Conservation (phyloP, 2,797 vertebrate species). For the Pipistrellus pygmaeus region DNA sequence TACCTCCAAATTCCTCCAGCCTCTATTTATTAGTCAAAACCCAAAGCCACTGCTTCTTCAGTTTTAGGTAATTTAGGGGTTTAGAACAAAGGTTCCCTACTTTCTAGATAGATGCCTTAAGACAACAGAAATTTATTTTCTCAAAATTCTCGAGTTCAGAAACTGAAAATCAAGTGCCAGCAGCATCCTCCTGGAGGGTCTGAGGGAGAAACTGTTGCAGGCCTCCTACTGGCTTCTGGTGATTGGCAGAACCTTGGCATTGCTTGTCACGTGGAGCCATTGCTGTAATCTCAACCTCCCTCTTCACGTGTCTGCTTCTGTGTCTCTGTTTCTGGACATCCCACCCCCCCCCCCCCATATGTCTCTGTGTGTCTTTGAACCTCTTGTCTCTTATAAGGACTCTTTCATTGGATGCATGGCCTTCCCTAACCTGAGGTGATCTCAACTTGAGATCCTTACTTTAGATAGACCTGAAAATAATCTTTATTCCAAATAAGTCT, state of each 20-base stretch:
- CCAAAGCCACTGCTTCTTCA: background rate
- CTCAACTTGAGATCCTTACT: background rate
- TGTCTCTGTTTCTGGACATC: background rate
- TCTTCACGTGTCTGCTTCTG: background rate
- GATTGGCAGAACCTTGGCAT: accelerated
- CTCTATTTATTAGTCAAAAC: background rate
- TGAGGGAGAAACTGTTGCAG: background rate
- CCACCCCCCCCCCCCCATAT: background rate
- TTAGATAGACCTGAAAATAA: background rate
- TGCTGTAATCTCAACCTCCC: background rate
- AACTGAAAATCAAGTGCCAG: background rate
- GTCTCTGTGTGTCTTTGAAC: background rate
- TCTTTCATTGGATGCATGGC: background rate
- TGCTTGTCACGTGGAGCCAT: background rate
- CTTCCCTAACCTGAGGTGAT: background rate
- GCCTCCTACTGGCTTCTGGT: background rate
- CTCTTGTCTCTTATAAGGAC: background rate
- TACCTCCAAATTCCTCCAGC: background rate
- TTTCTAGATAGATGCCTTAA: background rate
- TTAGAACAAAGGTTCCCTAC: background rate
- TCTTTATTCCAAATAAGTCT: background rate
- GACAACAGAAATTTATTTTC: background rate
- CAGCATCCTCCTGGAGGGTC: background rate
- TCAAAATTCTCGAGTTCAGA: background rate
- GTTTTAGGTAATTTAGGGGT: background rate